A percentile compares a stretch with the other conserved stretches of the same genome.
phyloP scores from a whole-genome alignment of 2,888 invertebrate species.

The Tipula unca region DNA sequence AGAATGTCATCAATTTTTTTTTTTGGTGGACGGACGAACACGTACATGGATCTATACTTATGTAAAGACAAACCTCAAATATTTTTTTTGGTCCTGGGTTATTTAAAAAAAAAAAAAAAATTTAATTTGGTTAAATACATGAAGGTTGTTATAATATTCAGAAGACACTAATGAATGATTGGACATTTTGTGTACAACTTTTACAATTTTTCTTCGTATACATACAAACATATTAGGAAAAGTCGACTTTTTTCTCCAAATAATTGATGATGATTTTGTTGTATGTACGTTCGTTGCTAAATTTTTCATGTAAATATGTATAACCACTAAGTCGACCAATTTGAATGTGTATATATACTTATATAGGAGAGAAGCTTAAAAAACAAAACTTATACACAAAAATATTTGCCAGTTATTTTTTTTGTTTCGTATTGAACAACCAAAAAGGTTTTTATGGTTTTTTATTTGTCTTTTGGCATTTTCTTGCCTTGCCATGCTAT shows the following conservation, averaged over 20 bases:
- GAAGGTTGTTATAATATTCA: not conserved
- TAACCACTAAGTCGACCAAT: not conserved
- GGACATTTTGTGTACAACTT: not conserved
- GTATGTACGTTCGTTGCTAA: not conserved
- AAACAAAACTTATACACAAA: not conserved
- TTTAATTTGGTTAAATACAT: not conserved
- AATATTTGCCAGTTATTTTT: too few relatives aligned
- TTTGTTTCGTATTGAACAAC: not conserved
- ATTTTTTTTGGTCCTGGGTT: not conserved
- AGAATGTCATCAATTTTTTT: not conserved
- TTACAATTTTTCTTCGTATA: not conserved
- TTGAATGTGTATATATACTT: not conserved
- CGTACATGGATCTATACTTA: not conserved
- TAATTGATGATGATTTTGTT: not conserved
- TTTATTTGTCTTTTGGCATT: not conserved
- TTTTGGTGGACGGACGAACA: not conserved
- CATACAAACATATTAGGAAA: not conserved
- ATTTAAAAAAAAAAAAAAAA: not conserved
- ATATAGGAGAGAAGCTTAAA: not conserved
- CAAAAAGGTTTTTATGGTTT: not conserved
- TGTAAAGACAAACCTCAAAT: not conserved
- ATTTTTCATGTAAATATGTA: not conserved
- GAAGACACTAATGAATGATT: constrained; percentile 2
- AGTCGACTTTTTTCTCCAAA: not conserved
- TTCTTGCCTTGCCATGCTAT: not conserved